Conservation (phyloP, 1,140 invertebrate species). For the Cyphomyrmex costatus region DNA sequence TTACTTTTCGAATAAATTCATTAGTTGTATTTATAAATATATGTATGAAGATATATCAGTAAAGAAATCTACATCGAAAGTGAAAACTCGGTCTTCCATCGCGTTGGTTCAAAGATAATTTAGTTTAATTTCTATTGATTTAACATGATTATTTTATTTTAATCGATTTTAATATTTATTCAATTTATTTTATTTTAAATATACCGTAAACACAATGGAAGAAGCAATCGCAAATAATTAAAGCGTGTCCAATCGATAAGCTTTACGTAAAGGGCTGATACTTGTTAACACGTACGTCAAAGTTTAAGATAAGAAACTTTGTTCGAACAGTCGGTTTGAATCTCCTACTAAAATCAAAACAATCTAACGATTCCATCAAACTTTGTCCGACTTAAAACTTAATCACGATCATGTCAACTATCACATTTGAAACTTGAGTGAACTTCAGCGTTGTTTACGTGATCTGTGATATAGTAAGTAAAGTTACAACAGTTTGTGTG, state of each 20-base stretch:
- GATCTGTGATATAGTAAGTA: neutral
- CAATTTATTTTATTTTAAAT: neutral
- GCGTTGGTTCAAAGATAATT: neutral
- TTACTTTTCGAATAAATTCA: neutral
- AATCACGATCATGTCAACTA: slow-evolving; percentile 44
- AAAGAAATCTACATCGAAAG: neutral
- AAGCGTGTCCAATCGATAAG: slow-evolving; percentile 6
- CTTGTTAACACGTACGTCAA: slow-evolving; percentile 1
- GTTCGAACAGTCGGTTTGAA: neutral
- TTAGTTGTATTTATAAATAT: neutral
- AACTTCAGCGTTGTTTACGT: slow-evolving; percentile 5
- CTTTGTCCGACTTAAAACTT: slow-evolving; percentile 35
- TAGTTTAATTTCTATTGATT: neutral
- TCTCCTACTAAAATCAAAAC: slow-evolving; percentile 41
- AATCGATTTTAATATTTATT: neutral
- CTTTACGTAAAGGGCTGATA: neutral
- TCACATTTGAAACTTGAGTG: slow-evolving; percentile 17
- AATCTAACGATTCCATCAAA: slow-evolving; percentile 46
- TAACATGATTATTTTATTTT: neutral
- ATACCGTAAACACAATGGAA: neutral
- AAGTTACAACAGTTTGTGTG: neutral
- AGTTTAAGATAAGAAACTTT: slow-evolving; percentile 49
- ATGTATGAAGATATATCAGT: neutral
- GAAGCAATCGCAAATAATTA: neutral
- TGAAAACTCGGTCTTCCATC: neutral